Percentiles rank a stretch among this genome's conserved stretches.
Evolutionary conservation across 2,888 invertebrate genomes (phyloP).

Genomic region (Miltochrista miniata): DNA sequence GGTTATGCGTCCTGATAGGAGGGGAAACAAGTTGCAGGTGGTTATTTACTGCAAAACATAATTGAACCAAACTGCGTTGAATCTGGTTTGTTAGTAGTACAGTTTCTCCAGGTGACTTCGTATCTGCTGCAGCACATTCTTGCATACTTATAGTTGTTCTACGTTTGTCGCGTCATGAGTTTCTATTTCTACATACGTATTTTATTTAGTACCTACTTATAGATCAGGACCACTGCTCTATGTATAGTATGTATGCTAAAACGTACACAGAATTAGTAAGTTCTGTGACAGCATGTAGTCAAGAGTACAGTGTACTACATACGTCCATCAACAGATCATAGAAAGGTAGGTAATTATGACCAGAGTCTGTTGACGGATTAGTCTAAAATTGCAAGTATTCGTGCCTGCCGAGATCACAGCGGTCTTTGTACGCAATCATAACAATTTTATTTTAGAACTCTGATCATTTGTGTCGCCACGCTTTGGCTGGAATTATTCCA

Average conservation of each 20-base stretch:
- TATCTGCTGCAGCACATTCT: too few relatives aligned
- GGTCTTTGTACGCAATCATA: slow-evolving; percentile 35
- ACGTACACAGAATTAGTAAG: background rate
- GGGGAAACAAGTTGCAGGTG: too few relatives aligned
- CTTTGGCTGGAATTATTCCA: slow-evolving; percentile 69
- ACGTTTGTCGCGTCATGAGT: too few relatives aligned
- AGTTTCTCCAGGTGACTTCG: too few relatives aligned
- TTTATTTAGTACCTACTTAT: too few relatives aligned
- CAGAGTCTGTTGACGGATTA: background rate
- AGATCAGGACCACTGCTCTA: background rate
- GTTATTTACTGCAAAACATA: too few relatives aligned
- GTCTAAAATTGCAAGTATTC: slow-evolving; percentile 18
- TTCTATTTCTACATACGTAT: too few relatives aligned
- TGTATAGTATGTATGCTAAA: too few relatives aligned
- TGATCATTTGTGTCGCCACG: slow-evolving; percentile 39
- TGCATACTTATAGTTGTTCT: too few relatives aligned
- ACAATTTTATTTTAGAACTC: slow-evolving; percentile 41
- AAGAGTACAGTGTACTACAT: background rate
- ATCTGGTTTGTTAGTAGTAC: too few relatives aligned
- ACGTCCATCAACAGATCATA: background rate
- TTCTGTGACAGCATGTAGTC: background rate
- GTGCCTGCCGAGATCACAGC: slow-evolving; percentile 12
- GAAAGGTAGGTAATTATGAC: background rate
- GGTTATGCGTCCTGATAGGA: too few relatives aligned
- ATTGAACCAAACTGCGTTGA: too few relatives aligned